Percentiles rank a stretch among this genome's conserved stretches.
Conservation (phyloP, 1,140 invertebrate species). For the Ceratina calcarata region DNA sequence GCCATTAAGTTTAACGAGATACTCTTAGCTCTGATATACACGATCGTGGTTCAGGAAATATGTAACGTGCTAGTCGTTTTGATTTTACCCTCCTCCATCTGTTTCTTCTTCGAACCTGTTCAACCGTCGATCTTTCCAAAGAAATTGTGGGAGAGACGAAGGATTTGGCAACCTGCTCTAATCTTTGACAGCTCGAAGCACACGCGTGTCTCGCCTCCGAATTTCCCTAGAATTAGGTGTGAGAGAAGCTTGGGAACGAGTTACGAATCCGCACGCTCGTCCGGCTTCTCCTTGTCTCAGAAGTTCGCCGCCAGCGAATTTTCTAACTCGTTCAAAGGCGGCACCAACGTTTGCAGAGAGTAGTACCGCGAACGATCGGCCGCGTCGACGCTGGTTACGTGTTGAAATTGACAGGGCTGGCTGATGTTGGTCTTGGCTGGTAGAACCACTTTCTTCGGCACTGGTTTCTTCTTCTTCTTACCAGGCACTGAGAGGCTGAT, state of each 20-base stretch:
- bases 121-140: not conserved
- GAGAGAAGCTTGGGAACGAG: not conserved
- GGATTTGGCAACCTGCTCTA: slow-evolving; percentile 7
- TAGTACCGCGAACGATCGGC: slow-evolving; percentile 85
- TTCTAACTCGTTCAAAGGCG: slow-evolving; percentile 72
- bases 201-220: not conserved
- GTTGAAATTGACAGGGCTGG: slow-evolving; percentile 92
- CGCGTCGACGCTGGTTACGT: slow-evolving; percentile 89
- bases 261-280: slow-evolving; percentile 27
- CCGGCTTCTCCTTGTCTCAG: slow-evolving; percentile 50
- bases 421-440: slow-evolving; percentile 92
- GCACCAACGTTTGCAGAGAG: slow-evolving; percentile 84
- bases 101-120: not conserved
- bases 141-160: not conserved
- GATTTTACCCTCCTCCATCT: not conserved
- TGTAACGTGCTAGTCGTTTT: slow-evolving; percentile 1
- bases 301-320: slow-evolving; percentile 67
- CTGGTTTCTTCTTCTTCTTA: slow-evolving; percentile 82
- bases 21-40: not conserved
- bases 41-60: not conserved
- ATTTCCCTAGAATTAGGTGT: slow-evolving; percentile 9
- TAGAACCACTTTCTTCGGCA: slow-evolving; percentile 80
- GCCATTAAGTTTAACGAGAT: not conserved
- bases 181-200: not conserved
- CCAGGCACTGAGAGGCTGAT: slow-evolving; percentile 88